Percentiles rank a stretch among this genome's conserved stretches.
Conservation (phyloP, 2,888 invertebrate genomes). For the Epinotia brunnichana region DNA sequence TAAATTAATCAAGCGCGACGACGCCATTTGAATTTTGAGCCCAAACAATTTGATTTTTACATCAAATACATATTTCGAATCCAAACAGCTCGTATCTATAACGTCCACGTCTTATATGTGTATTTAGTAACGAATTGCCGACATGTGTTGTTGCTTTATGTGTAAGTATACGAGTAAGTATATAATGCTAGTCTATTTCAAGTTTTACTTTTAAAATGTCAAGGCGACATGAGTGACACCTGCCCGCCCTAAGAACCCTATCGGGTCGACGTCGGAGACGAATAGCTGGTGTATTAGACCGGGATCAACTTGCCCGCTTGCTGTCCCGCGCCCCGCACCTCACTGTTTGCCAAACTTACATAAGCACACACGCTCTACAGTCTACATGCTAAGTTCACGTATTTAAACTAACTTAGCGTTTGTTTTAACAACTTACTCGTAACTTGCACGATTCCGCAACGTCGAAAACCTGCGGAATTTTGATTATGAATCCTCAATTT, state of each 20-base stretch:
- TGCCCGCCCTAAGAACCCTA: constrained; percentile 64
- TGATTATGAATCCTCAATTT: constrained; percentile 20
- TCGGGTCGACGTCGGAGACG: constrained; percentile 59
- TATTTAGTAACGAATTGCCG: constrained; percentile 5
- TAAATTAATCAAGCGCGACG: neutral
- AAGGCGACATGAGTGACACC: constrained; percentile 51
- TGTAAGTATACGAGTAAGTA: constrained; percentile 6
- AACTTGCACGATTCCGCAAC: constrained; percentile 1
- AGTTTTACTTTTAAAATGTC: constrained; percentile 51
- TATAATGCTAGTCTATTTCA: constrained; percentile 39
- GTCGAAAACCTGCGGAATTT: constrained; percentile 7
- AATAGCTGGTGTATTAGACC: constrained; percentile 56
- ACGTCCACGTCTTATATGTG: constrained; percentile 1
- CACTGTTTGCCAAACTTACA: constrained; percentile 36
- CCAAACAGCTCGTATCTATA: constrained; percentile 1
- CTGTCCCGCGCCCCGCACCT: constrained; percentile 46
- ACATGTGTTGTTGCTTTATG: constrained; percentile 29
- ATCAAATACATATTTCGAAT: constrained; percentile 2
- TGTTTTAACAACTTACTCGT: constrained; percentile 2
- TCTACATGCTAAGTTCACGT: constrained; percentile 25
- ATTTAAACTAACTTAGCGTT: constrained; percentile 31
- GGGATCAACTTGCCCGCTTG: constrained; percentile 55
- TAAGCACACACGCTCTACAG: neutral
- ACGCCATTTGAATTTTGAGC: neutral
- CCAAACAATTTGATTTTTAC: neutral